Conservation (phyloP, 2,888 invertebrate genomes). For the Tethea ocularis region DNA sequence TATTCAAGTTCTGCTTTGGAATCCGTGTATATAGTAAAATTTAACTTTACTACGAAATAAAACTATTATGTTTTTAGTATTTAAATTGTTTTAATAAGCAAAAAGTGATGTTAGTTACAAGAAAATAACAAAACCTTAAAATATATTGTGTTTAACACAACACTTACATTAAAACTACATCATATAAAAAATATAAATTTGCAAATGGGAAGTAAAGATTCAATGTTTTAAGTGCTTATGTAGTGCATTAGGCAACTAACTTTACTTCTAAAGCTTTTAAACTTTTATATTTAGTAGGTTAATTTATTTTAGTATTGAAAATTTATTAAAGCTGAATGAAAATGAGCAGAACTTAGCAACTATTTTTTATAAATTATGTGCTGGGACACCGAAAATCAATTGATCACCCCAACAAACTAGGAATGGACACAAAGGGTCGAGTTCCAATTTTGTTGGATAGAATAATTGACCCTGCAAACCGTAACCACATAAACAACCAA, state of each 20-base stretch:
- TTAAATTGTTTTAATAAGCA: conserved; percentile 46
- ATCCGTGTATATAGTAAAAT: no score
- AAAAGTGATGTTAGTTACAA: conserved; percentile 51
- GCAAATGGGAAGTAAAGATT: not conserved
- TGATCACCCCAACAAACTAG: conserved; percentile 70
- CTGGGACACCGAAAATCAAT: conserved; percentile 78
- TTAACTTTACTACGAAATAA: conserved; percentile 35
- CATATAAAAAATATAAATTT: not conserved
- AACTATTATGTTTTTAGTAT: conserved; percentile 47
- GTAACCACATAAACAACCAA: conserved; percentile 66
- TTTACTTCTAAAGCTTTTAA: no score
- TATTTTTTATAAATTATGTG: conserved; percentile 51
- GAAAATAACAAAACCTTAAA: conserved; percentile 27
- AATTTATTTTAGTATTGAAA: not conserved
- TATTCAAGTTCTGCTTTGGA: no score
- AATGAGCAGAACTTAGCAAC: conserved; percentile 9
- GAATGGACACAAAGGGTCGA: conserved; percentile 33
- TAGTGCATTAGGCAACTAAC: not conserved
- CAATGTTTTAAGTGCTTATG: not conserved
- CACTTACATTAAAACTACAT: no score
- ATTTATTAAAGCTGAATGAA: conserved; percentile 15
- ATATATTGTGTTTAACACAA: conserved; percentile 23
- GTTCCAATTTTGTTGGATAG: conserved; percentile 67
- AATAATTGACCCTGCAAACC: conserved; percentile 75
- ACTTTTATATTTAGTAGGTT: not conserved